Evolutionary conservation across 2,888 invertebrate species (phyloP).

Genomic region (Folsomia manolachei): DNA sequence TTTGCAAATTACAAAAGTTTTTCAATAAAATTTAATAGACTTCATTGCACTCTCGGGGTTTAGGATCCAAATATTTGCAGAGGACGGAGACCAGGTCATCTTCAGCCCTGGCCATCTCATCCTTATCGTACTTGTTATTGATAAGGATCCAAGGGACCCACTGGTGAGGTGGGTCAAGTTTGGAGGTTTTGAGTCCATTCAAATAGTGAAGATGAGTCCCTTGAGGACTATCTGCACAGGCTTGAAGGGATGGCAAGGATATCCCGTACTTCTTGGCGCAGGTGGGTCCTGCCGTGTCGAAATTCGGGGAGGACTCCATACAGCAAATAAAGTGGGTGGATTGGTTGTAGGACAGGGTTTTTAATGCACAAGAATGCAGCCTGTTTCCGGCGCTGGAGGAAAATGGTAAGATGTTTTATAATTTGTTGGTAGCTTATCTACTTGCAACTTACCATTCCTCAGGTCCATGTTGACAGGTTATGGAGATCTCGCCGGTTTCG

Average conservation of each 20-base stretch:
- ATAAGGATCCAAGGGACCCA: constrained; percentile 41
- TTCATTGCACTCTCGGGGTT: constrained; percentile 37
- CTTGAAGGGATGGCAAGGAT: constrained; percentile 22
- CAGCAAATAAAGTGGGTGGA: constrained; percentile 37
- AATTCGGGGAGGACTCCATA: constrained; percentile 27
- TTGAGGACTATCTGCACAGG: constrained; percentile 28
- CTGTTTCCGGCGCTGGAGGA: constrained; percentile 39
- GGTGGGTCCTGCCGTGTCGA: constrained; percentile 24
- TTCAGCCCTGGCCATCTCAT: constrained; percentile 34
- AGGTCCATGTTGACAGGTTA: constrained; percentile 42
- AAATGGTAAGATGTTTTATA: too few relatives aligned
- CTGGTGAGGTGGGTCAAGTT: constrained; percentile 30
- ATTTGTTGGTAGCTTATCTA: too few relatives aligned
- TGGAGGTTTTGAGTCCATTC: constrained; percentile 29
- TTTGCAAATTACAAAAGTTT: too few relatives aligned
- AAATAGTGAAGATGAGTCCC: constrained; percentile 32
- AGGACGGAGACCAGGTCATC: constrained; percentile 32
- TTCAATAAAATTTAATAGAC: too few relatives aligned
- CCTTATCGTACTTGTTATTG: constrained; percentile 33
- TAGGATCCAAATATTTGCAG: constrained; percentile 35
- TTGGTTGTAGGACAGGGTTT: constrained; percentile 24
- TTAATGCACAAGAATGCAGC: constrained; percentile 37
- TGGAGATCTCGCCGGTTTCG: constrained; percentile 27
- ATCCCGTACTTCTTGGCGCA: constrained; percentile 33
- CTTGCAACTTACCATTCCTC: too few relatives aligned